Evolutionary conservation across 2,797 vertebrate genomes (phyloP).

Genomic region (Mallotus villosus): DNA sequence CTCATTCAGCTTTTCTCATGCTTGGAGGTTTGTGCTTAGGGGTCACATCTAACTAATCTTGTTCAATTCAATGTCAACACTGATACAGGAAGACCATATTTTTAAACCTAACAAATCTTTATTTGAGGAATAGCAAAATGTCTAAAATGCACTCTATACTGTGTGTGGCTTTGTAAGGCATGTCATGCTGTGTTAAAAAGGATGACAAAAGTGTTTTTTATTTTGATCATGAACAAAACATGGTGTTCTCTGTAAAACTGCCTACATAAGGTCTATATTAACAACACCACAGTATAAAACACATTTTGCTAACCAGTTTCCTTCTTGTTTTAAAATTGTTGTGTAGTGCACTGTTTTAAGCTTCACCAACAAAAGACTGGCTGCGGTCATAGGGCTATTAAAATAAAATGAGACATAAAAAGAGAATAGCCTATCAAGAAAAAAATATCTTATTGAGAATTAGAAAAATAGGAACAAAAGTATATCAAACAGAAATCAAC

Average conservation of each 20-base stretch:
- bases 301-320: constrained; percentile 26
- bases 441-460: constrained; percentile 16
- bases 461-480: constrained; percentile 31
- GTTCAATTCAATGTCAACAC: neutral
- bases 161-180: constrained; percentile 51
- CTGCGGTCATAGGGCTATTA: constrained; percentile 28
- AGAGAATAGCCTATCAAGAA: constrained; percentile 24
- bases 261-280: constrained; percentile 25
- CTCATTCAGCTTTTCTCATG: constrained; percentile 41
- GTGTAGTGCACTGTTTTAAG: constrained; percentile 65
- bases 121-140: constrained; percentile 19
- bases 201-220: constrained; percentile 33
- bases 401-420: constrained; percentile 16
- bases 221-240: constrained; percentile 17
- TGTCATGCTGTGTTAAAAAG: constrained; percentile 35
- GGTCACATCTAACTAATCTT: neutral
- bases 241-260: constrained; percentile 44
- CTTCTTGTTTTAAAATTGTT: constrained; percentile 38
- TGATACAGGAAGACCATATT: neutral
- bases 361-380: constrained; percentile 52
- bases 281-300: constrained; percentile 42
- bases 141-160: neutral
- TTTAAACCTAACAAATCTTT: neutral
- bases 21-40: constrained; percentile 17
- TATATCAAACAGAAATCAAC: constrained; percentile 38